Evolutionary conservation across 2,888 invertebrate genomes (phyloP).

Genomic region (Dendrolimus houi): DNA sequence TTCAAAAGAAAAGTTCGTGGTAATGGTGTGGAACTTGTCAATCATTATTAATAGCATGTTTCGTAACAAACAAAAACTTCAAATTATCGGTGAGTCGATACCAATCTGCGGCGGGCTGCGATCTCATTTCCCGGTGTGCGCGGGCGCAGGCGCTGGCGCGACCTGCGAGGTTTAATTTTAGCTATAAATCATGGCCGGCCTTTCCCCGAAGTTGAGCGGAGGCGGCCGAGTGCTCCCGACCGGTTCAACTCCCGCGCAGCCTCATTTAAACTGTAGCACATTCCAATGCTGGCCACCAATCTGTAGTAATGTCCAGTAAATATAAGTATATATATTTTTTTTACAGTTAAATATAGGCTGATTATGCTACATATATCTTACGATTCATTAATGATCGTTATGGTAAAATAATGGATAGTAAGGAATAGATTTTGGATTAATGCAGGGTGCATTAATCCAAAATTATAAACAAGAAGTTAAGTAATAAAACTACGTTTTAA

Average conservation of each 20-base stretch:
- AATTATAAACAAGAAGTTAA: too few species aligned
- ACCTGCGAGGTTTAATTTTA: constrained; percentile 58
- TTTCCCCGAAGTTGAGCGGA: constrained; percentile 68
- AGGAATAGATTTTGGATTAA: too few species aligned
- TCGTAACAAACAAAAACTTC: constrained; percentile 23
- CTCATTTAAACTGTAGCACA: constrained; percentile 77
- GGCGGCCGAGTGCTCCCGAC: constrained; percentile 50
- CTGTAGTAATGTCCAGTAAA: constrained; percentile 32
- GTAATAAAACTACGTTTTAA: too few species aligned
- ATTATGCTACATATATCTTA: too few species aligned
- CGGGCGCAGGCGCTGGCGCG: constrained; percentile 17
- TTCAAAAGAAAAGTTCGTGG: not conserved
- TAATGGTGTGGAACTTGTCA: constrained; percentile 22
- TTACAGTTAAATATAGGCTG: too few species aligned
- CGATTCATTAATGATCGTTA: too few species aligned
- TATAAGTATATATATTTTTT: constrained; percentile 10
- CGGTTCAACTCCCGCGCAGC: constrained; percentile 66
- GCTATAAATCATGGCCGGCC: constrained; percentile 67
- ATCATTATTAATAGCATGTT: constrained; percentile 13
- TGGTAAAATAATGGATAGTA: too few species aligned
- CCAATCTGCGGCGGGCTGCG: constrained; percentile 18
- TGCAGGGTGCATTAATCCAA: too few species aligned
- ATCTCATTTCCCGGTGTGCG: constrained; percentile 26
- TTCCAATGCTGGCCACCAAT: constrained; percentile 49
- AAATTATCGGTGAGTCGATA: constrained; percentile 29